Evolutionary conservation across 2,113 vertebrate genomes (phyloP).

Genomic region (Rousettus leschenaultii): DNA sequence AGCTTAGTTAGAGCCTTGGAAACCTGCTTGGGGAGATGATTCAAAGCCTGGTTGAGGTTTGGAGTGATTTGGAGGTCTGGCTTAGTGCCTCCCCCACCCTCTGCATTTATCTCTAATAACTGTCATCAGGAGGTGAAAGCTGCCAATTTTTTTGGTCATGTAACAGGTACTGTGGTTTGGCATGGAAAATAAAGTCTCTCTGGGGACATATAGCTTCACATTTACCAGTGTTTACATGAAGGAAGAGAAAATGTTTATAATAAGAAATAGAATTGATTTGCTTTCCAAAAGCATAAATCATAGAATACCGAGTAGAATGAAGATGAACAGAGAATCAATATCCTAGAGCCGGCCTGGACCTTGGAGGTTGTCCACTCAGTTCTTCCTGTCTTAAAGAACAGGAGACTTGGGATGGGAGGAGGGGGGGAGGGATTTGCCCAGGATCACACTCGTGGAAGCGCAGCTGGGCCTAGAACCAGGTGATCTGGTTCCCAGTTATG

Average conservation of each 20-base stretch:
- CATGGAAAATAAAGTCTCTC: not conserved
- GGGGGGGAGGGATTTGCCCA: not conserved
- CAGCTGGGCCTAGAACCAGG: not conserved
- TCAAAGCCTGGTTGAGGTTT: not conserved
- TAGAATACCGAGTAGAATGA: not conserved
- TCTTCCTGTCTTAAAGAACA: not conserved
- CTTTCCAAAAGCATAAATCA: not conserved
- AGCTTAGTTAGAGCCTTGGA: not conserved
- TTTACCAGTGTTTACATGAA: not conserved
- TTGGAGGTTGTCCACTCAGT: fast-evolving
- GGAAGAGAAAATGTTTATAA: slow-evolving; percentile 10
- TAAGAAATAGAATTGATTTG: slow-evolving; percentile 21
- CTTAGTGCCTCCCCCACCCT: not conserved
- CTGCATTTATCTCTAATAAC: not conserved
- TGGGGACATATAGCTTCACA: not conserved
- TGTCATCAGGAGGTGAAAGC: slow-evolving; percentile 13
- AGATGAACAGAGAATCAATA: not conserved
- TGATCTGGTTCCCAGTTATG: not conserved
- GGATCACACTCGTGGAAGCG: no score
- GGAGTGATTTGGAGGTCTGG: not conserved
- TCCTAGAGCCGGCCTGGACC: not conserved
- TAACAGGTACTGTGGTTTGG: slow-evolving; percentile 35
- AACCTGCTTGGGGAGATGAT: not conserved
- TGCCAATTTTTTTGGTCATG: not conserved
- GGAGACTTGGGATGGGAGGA: not conserved